Base-by-base conservation (phyloP, 1,140 invertebrate species). In the Drosophila erecta region DNA sequence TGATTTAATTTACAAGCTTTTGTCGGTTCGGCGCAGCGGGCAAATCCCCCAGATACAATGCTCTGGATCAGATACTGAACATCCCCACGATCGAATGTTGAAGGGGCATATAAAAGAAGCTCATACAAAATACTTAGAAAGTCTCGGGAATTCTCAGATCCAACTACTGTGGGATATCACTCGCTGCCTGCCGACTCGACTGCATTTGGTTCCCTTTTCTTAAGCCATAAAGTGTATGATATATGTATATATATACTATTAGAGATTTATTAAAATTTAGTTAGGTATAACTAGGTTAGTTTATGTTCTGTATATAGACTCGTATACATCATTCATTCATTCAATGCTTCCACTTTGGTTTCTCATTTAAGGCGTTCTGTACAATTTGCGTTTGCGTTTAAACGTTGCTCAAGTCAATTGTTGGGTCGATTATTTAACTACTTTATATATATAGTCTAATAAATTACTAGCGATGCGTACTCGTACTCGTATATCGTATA, bases 311-410 rank as follows among this genome's bases (percentile, higher is more conserved):
- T 79, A 81, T 77, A 79, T 76, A 86, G 83, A 79, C 72, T 90
- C 76, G 75, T 81, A 81, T 86, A 87, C 76, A 87, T 87, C 76
- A 75, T 80, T 90, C 70, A 75, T 76, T 84, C 72, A 60, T 56
- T 67, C 54, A 72, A 65, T 76, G 43, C 51, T 40, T 62, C 70
- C 49, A 47, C 44, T 49, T 56, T 71, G 50, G 72, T 24, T 76
- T 90, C 50, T 70, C 69, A 58, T 84, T 89, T 89, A 89, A 89
- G 84, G 84, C 84, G 84, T 89, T 89, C 84, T 90, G 81, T 90
- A 87, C 87, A 90, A 78, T 87, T 76, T 89, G 83, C 83, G 76
- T 75, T 76, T 89, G 83, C 83, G 76, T 75, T 85, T 67, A 75
- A 81, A 81, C 81, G 74, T 87, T 86, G 72, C 55, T 87, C 79